These are phyloP conservation scores for Parthenolecanium corni DNA, from an alignment of 2,888 invertebrate genomes.

Conservation along the genomic window DNA sequence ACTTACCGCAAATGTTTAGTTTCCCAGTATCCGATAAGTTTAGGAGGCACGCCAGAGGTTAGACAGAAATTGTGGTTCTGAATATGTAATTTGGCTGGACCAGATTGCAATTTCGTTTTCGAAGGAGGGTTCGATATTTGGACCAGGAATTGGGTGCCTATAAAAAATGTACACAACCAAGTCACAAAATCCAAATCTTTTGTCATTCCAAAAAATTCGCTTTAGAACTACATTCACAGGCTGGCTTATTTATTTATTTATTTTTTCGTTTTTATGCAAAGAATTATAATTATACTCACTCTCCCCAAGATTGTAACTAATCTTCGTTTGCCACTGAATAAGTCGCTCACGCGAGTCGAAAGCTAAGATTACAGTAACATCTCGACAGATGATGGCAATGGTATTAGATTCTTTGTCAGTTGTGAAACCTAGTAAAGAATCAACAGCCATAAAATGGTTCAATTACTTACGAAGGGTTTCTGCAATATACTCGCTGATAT, in stretches of 20 bases:
- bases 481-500: no score
- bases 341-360: conserved; percentile 76
- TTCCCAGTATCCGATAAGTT: conserved; percentile 60
- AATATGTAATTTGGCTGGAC: conserved; percentile 70
- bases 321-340: conserved; percentile 81
- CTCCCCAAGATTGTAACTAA: conserved; percentile 72
- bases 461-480: no score
- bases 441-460: conserved; percentile 10
- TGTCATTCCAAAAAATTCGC: no score
- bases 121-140: conserved; percentile 65
- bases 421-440: conserved; percentile 51
- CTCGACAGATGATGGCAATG: conserved; percentile 77
- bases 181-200: no score
- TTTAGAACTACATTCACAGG: no score
- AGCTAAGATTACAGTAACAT: conserved; percentile 70
- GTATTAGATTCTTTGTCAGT: conserved; percentile 85
- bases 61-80: conserved; percentile 71
- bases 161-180: conserved; percentile 29
- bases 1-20: conserved; percentile 53
- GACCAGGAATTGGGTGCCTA: conserved; percentile 69
- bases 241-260: no score
- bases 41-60: conserved; percentile 70
- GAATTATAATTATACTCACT: conserved; percentile 38
- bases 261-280: no score
- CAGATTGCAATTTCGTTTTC: conserved; percentile 60